phyloP scores from a whole-genome alignment of 1,140 invertebrate species.

The Achatina immaculata region DNA sequence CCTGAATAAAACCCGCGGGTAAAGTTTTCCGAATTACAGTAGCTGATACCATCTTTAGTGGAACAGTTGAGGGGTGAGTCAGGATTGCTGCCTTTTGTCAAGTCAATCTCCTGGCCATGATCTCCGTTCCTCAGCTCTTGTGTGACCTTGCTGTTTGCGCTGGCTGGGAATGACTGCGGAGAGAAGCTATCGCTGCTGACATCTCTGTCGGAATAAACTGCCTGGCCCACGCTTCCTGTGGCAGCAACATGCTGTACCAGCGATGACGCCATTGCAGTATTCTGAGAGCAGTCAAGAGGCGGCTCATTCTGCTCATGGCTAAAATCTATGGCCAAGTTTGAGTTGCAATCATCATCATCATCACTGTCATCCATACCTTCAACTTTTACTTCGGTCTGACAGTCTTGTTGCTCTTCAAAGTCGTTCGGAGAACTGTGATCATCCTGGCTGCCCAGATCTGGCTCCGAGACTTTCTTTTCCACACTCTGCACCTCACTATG shows the following conservation, averaged over 20 bases:
- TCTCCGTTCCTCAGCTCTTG: neutral
- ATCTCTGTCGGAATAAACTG: conserved; percentile 24
- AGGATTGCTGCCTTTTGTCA: conserved; percentile 8
- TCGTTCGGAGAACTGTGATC: conserved; percentile 28
- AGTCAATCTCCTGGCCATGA: conserved; percentile 19
- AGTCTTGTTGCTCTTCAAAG: conserved; percentile 31
- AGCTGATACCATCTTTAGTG: conserved; percentile 11
- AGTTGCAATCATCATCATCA: conserved; percentile 27
- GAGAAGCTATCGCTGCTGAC: conserved; percentile 31
- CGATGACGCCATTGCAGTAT: neutral
- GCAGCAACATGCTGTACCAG: neutral
- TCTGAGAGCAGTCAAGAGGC: conserved; percentile 17
- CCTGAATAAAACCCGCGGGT: neutral
- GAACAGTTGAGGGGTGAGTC: conserved; percentile 34
- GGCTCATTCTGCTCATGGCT: conserved; percentile 22
- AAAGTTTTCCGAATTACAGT: neutral
- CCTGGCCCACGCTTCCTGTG: neutral
- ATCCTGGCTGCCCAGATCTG: conserved; percentile 29
- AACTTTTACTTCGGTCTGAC: conserved; percentile 24
- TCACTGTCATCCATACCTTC: conserved; percentile 36
- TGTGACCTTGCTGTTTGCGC: neutral
- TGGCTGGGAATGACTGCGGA: conserved; percentile 21
- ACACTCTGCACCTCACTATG: neutral
- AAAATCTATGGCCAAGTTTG: conserved; percentile 30
- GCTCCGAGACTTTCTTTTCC: conserved; percentile 8